Evolutionary conservation across 1,140 invertebrate species (phyloP).

Genomic region (Sitobion miscanthi): DNA sequence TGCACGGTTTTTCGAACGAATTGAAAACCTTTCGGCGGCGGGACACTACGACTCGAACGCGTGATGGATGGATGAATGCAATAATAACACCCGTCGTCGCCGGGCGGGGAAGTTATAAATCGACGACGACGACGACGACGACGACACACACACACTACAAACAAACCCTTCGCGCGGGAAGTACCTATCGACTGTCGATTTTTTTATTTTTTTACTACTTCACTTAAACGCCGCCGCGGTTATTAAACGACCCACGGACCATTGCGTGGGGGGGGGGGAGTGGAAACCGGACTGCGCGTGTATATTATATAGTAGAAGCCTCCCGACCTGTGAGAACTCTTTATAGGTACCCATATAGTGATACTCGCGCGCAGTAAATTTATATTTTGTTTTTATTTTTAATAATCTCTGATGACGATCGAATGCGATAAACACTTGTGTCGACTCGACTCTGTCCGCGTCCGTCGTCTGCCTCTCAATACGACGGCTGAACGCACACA

Average conservation of each 20-base stretch:
- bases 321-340: neutral
- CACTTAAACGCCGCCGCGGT: neutral
- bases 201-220: neutral
- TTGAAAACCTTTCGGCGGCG: neutral
- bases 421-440: neutral
- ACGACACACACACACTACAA: neutral
- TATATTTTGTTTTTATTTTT: neutral
- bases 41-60: neutral
- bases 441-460: neutral
- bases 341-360: neutral
- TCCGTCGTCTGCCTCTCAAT: neutral
- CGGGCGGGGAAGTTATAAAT: neutral
- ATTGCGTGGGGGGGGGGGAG: no score
- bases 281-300: no score
- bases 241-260: conserved; percentile 14
- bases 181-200: neutral
- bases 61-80: conserved; percentile 54
- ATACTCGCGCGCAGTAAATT: neutral
- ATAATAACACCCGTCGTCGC: conserved; percentile 39
- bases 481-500: neutral
- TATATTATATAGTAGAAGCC: neutral
- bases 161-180: conserved; percentile 27
- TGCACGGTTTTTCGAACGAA: conserved; percentile 52
- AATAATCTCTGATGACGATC: neutral
- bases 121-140: neutral